A percentile compares a stretch with the other conserved stretches of the same genome.
phyloP scores from a whole-genome alignment of 2,888 invertebrate species.

The Zele albiditarsus region DNA sequence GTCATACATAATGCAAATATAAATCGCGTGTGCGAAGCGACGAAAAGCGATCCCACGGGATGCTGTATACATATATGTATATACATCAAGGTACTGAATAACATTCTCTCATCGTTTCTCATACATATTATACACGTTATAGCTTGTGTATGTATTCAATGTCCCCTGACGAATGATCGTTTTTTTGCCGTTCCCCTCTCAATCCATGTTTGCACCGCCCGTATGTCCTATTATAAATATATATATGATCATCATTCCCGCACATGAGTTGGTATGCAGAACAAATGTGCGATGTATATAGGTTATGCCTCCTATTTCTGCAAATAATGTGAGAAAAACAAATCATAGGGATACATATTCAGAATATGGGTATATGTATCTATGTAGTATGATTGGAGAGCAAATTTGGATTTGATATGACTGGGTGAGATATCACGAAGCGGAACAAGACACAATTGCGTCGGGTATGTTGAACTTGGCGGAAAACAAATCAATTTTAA shows the following conservation, averaged over 20 bases:
- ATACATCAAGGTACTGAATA: slow-evolving; percentile 19
- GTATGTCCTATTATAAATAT: neutral
- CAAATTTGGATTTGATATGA: neutral
- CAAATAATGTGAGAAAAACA: too few relatives aligned
- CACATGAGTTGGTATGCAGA: neutral
- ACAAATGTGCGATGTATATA: neutral
- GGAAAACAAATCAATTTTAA: too few relatives aligned
- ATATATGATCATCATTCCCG: neutral
- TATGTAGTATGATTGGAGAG: neutral
- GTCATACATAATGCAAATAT: slow-evolving; percentile 36
- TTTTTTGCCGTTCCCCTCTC: neutral
- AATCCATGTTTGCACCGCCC: neutral
- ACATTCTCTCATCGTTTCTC: slow-evolving; percentile 18
- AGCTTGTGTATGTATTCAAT: slow-evolving; percentile 12
- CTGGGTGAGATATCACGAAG: too few relatives aligned
- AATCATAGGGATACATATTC: too few relatives aligned
- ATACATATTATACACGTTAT: neutral
- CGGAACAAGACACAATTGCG: too few relatives aligned
- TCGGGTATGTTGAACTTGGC: too few relatives aligned
- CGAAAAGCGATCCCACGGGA: slow-evolving; percentile 45
- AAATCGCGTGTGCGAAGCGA: slow-evolving; percentile 37
- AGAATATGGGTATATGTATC: neutral
- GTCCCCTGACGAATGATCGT: slow-evolving; percentile 36
- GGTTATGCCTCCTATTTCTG: too few relatives aligned
- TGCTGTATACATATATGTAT: slow-evolving; percentile 11